Evolutionary conservation across 1,140 invertebrate species (phyloP).

Genomic region (Ephestia elutella): DNA sequence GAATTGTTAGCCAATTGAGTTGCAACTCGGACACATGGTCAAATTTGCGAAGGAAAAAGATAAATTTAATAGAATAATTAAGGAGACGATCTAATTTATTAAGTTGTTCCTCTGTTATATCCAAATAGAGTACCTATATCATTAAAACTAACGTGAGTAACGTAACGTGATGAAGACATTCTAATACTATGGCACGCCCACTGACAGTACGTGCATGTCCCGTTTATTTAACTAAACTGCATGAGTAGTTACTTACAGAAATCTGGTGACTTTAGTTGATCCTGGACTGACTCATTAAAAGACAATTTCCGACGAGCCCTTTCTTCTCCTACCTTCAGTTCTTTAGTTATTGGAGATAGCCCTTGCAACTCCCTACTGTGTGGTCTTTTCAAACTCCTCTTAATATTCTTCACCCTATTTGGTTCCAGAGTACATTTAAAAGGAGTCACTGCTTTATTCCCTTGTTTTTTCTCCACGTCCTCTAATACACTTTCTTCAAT

Average conservation of each 20-base stretch:
- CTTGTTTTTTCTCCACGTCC: constrained; percentile 23
- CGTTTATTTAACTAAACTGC: too few species aligned
- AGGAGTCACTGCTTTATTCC: constrained; percentile 32
- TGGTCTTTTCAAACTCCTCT: constrained; percentile 53
- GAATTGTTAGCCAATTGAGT: too few species aligned
- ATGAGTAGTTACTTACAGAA: constrained; percentile 37
- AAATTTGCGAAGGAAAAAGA: too few species aligned
- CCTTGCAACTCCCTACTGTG: constrained; percentile 56
- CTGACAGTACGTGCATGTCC: too few species aligned
- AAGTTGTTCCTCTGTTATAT: too few species aligned
- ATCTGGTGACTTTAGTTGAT: constrained; percentile 27
- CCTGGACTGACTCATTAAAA: constrained; percentile 24
- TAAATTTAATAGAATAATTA: too few species aligned
- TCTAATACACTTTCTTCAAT: constrained; percentile 12
- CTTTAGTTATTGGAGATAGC: constrained; percentile 29
- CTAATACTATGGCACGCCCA: too few species aligned
- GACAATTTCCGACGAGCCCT: constrained; percentile 29
- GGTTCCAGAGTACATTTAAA: constrained; percentile 28
- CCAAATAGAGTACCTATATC: too few species aligned
- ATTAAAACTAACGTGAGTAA: too few species aligned
- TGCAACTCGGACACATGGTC: too few species aligned
- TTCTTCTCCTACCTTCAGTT: constrained; percentile 24
- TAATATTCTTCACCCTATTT: constrained; percentile 47
- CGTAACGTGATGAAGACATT: too few species aligned
- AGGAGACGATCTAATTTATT: too few species aligned